Percentiles rank a stretch among this genome's conserved stretches.
These are phyloP conservation scores for Drosophila paucipuncta DNA, from an alignment of 2,888 invertebrate species.

Conservation along the genomic window DNA sequence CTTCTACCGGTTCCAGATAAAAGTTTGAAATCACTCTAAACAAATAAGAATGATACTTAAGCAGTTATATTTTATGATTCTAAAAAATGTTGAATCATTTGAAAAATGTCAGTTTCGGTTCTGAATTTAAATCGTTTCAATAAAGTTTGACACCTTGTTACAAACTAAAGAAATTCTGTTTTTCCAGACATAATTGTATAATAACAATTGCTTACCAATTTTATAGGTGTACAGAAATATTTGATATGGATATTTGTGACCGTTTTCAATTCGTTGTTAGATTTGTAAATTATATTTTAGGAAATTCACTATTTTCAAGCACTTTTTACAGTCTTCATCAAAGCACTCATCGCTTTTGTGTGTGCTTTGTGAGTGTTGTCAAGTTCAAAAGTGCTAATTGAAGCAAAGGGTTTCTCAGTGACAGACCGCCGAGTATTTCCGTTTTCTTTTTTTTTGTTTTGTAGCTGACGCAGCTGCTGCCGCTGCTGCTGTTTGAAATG, in stretches of 20 bases:
- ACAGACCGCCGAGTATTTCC: constrained; percentile 64
- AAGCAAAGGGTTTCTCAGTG: constrained; percentile 61
- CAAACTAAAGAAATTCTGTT: not conserved
- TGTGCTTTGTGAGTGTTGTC: constrained; percentile 35
- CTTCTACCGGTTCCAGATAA: not conserved
- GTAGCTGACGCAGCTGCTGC: constrained; percentile 25
- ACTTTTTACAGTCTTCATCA: too few species aligned
- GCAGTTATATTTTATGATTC: not conserved
- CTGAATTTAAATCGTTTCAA: not conserved
- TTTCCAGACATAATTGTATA: not conserved
- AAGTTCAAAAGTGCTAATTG: constrained; percentile 81
- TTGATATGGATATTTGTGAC: not conserved
- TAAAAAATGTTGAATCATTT: not conserved
- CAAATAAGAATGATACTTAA: not conserved
- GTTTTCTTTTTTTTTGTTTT: constrained; percentile 42
- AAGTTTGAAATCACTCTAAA: not conserved
- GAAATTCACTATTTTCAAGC: not conserved
- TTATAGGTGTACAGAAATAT: not conserved
- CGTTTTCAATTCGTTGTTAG: not conserved
- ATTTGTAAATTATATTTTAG: not conserved
- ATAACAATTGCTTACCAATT: not conserved
- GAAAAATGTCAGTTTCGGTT: not conserved
- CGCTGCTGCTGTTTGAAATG: constrained; percentile 13
- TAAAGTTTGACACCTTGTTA: not conserved
- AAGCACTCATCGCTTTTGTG: constrained; percentile 7